phyloP scores from a whole-genome alignment of 2,797 vertebrate species.

The Gymnothorax javanicus region DNA sequence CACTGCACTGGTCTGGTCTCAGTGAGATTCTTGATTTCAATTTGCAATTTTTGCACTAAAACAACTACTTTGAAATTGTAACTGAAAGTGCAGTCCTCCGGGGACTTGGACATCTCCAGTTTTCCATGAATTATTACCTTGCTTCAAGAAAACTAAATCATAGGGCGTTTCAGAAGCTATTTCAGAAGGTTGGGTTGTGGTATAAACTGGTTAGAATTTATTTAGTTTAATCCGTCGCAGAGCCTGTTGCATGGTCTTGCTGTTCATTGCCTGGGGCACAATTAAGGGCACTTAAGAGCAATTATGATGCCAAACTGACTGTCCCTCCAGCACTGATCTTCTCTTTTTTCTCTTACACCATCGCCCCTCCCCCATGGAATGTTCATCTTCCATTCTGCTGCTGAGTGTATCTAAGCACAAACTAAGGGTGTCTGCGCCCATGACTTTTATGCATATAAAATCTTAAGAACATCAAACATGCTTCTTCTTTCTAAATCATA shows the following conservation, averaged over 20 bases:
- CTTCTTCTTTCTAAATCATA: background rate
- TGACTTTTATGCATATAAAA: background rate
- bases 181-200: background rate
- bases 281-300: slow-evolving; percentile 60
- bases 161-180: background rate
- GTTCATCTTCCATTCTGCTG: background rate
- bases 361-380: background rate
- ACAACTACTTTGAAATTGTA: background rate
- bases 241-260: background rate
- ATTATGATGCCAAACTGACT: slow-evolving; percentile 50
- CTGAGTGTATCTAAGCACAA: background rate
- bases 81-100: background rate
- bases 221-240: background rate
- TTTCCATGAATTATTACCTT: background rate
- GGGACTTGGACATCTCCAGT: background rate
- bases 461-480: background rate
- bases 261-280: slow-evolving; percentile 36
- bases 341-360: slow-evolving; percentile 31
- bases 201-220: background rate
- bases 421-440: background rate
- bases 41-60: background rate
- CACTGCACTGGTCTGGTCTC: background rate
- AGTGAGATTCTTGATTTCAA: background rate
- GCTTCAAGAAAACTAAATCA: background rate
- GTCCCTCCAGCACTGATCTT: slow-evolving; percentile 52